These are phyloP conservation scores for Drosophila sechellia DNA, from an alignment of 1,140 invertebrate genomes.

Conservation along the genomic window DNA sequence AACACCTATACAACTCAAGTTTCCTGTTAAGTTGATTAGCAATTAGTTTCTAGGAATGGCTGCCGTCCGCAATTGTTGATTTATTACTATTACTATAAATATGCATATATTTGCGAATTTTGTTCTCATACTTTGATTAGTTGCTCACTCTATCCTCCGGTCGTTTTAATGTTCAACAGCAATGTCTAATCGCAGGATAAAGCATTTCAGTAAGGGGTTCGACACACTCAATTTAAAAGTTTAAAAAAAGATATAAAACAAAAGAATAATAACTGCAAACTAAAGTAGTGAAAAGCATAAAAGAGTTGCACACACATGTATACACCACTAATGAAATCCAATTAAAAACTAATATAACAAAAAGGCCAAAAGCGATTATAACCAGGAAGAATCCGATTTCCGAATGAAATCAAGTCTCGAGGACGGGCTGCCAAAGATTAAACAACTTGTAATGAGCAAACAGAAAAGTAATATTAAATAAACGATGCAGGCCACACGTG, in stretches of 20 bases:
- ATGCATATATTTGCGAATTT: background rate
- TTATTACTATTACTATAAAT: background rate
- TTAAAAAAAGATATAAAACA: constrained; percentile 8
- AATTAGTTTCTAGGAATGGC: constrained; percentile 51
- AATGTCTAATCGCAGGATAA: constrained; percentile 23
- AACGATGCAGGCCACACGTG: constrained; percentile 35
- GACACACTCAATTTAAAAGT: constrained; percentile 24
- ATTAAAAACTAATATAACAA: constrained; percentile 5
- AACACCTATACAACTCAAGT: constrained; percentile 5
- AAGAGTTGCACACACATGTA: constrained; percentile 43
- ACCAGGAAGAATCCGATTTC: background rate
- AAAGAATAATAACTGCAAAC: constrained; percentile 45
- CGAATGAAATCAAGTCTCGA: background rate
- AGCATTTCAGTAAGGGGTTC: background rate
- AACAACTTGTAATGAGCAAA: constrained; percentile 30
- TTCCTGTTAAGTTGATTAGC: constrained; percentile 16
- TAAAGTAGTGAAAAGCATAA: constrained; percentile 49
- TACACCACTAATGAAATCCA: constrained; percentile 23
- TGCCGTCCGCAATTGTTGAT: constrained; percentile 74
- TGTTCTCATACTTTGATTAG: background rate
- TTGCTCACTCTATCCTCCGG: constrained; percentile 12
- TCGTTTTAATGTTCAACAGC: constrained; percentile 19
- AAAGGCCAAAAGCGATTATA: constrained; percentile 2
- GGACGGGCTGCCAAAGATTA: constrained; percentile 7
- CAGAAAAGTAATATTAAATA: constrained; percentile 26